Base-by-base conservation (phyloP, 2,888 invertebrate species). In the Octonoba sinensis region DNA sequence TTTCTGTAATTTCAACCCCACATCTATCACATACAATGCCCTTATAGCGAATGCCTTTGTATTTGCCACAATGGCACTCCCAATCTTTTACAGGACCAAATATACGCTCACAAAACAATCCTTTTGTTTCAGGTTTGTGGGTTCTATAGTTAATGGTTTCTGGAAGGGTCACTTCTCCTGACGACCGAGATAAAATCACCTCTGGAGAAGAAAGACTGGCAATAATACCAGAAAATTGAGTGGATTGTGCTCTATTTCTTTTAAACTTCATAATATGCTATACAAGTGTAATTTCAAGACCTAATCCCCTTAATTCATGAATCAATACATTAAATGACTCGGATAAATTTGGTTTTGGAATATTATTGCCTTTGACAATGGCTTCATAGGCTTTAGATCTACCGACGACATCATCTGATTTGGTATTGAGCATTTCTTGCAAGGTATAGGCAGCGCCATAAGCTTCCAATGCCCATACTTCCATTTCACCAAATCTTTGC, bases 401-500 rank as follows among this genome's bases (percentile, higher is more conserved):
- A 6, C 83, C 82, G 20, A 18, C 22, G 16, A 82, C 59, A 44
- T 84, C 82, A 56, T 82, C 82, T n/a, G 82, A 82, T 46, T 82
- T 82, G 24, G 76, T 47, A n/a, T 82, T 82, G 4, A 82, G 51
- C 36, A 82, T n/a, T 74, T 82, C 82, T 49, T 73, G 62, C 27
- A 85, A 59, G 1, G 51, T 77, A 60, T 85, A 67, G 24, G 85
- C 64, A 22, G 85, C 85, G 15, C 85, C 85, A 62, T 84, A 85
- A 18, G 85, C 79, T 83, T 84, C 84, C 6, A 84, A 49, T 1
- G 85, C 84, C 79, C 84, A 84, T 1, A 81, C 83, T 54, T 84
- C 84, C 84, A 84, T 84, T 44, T 84, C 84, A 0, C 85, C 84
- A 54, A 84, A 85, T 0, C 84, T 20, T 46, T 84, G 84, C 6